A percentile compares a stretch with the other conserved stretches of the same genome.
Conservation (phyloP, 2,797 vertebrate genomes). For the Sciaenops ocellatus region DNA sequence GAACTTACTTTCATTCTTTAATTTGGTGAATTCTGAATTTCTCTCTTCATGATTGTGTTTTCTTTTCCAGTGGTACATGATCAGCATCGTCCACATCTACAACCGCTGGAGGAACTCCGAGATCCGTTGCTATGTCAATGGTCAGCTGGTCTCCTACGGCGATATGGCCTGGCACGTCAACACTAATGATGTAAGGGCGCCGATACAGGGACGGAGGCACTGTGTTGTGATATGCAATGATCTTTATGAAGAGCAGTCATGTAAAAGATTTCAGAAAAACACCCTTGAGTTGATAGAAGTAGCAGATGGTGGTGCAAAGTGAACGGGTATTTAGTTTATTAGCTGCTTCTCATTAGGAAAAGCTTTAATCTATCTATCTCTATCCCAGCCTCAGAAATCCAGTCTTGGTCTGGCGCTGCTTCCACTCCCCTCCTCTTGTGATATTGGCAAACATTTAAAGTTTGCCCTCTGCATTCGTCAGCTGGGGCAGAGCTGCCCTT, state of each 20-base stretch:
- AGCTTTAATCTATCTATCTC: background rate
- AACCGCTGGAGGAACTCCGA: constrained; percentile 99
- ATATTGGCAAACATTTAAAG: constrained; percentile 63
- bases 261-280: background rate
- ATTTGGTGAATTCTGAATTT: too few species aligned
- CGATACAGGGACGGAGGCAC: background rate
- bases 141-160: constrained; percentile 97
- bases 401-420: constrained; percentile 22
- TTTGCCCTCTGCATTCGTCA: constrained; percentile 62
- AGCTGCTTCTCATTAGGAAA: background rate
- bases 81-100: constrained; percentile 99
- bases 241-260: background rate
- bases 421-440: constrained; percentile 33
- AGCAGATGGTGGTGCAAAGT: background rate
- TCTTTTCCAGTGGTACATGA: constrained; percentile 98
- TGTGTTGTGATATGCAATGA: background rate
- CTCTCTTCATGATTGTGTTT: too few species aligned
- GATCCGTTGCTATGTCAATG: constrained; percentile 98
- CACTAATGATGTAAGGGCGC: constrained; percentile 94
- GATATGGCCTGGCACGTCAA: constrained; percentile 99
- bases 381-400: constrained; percentile 17
- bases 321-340: background rate
- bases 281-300: background rate
- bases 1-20: background rate
- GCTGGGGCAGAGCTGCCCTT: constrained; percentile 62